A percentile compares a stretch with the other conserved stretches of the same genome.
These are phyloP conservation scores for Phengaris alcon DNA, from an alignment of 2,888 invertebrate genomes.

Conservation along the genomic window DNA sequence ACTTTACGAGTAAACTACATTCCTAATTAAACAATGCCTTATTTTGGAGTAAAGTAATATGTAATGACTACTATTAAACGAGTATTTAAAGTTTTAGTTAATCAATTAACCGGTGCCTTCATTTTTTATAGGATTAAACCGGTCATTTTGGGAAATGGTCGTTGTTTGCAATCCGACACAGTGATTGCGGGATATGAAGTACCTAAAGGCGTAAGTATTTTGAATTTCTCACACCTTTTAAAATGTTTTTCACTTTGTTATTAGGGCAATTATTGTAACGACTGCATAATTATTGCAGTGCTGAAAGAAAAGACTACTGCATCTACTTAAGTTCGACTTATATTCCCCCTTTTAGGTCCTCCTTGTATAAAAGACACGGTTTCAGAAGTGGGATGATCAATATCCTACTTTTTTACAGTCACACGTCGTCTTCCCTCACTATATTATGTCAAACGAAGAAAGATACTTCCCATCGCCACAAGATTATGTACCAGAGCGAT, in stretches of 20 bases:
- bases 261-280: background rate
- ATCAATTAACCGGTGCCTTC: background rate
- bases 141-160: slow-evolving; percentile 88
- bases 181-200: slow-evolving; percentile 87
- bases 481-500: slow-evolving; percentile 86
- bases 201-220: slow-evolving; percentile 86
- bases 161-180: slow-evolving; percentile 86
- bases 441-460: slow-evolving; percentile 85
- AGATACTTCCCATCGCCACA: slow-evolving; percentile 86
- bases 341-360: background rate
- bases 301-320: background rate
- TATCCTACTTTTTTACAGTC: slow-evolving; percentile 78
- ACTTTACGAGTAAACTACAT: background rate
- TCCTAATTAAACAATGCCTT: slow-evolving; percentile 1
- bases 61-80: background rate
- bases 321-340: background rate
- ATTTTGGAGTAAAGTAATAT: background rate
- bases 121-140: slow-evolving; percentile 84
- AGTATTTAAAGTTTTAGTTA: no score
- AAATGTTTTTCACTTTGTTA: background rate
- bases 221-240: background rate
- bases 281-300: background rate
- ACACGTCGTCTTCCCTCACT: slow-evolving; percentile 88
- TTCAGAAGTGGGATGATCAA: background rate
- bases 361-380: background rate